A percentile compares a stretch with the other conserved stretches of the same genome.
Conservation (phyloP, 2,888 invertebrate genomes). For the Chalcis sispes region DNA sequence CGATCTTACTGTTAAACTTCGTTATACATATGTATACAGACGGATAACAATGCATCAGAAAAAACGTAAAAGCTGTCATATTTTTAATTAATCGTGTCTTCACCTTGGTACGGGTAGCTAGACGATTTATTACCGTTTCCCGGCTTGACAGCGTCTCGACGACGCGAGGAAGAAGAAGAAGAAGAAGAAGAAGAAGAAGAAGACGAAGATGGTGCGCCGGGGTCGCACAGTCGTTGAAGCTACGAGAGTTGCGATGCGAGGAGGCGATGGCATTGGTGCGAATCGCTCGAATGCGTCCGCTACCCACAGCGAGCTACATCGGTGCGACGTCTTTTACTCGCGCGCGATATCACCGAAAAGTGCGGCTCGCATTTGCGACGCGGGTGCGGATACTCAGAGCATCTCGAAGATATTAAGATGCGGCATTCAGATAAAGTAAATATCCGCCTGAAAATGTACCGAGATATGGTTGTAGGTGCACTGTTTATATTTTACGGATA, state of each 20-base stretch:
- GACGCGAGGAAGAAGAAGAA: no score
- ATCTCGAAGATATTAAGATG: no score
- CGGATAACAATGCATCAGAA: not conserved
- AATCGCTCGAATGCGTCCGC: not conserved
- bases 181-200: conserved; percentile 5
- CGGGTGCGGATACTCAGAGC: not conserved
- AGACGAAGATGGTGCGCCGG: conserved; percentile 19
- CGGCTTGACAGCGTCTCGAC: conserved; percentile 1
- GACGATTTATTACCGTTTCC: conserved; percentile 42
- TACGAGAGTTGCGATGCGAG: no score
- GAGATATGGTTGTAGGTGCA: no score
- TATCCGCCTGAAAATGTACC: no score
- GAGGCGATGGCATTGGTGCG: no score
- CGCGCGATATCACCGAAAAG: conserved; percentile 25
- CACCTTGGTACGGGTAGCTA: not conserved
- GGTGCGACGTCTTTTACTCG: conserved; percentile 2
- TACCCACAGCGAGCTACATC: no score
- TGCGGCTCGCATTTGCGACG: not conserved
- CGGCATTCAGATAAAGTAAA: no score
- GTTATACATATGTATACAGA: not conserved
- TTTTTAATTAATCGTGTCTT: conserved; percentile 48
- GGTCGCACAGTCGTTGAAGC: not conserved
- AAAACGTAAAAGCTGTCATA: conserved; percentile 7
- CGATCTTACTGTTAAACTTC: not conserved
- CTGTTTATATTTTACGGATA: no score